phyloP scores from a whole-genome alignment of 92 coral and sea anemone species.

The Siderastrea siderea region DNA sequence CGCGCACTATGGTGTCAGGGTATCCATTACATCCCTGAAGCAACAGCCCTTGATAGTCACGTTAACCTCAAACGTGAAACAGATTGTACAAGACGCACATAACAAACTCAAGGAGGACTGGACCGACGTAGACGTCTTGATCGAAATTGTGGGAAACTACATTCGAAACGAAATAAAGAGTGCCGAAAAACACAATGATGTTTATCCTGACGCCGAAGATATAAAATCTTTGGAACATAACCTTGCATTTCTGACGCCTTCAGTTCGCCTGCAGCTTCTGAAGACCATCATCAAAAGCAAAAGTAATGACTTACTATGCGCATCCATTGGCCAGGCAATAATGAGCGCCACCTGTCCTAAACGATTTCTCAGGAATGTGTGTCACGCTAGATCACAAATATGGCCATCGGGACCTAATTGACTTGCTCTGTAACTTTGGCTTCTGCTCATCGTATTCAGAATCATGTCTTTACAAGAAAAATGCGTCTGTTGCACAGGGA shows the following conservation, averaged over 20 bases:
- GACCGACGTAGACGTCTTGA: no score
- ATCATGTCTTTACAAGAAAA: neutral
- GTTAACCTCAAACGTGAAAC: no score
- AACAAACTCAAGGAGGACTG: no score
- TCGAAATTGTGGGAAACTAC: no score
- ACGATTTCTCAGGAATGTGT: conserved; percentile 11
- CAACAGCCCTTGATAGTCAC: no score
- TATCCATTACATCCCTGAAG: no score
- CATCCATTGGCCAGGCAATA: conserved; percentile 40
- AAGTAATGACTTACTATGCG: neutral
- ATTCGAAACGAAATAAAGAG: conserved; percentile 11
- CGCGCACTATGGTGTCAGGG: no score
- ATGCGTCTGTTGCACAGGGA: conserved; percentile 8
- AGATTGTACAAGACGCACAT: no score
- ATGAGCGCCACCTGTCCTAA: conserved; percentile 40
- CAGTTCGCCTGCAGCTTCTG: conserved; percentile 29
- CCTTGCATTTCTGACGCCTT: conserved; percentile 21
- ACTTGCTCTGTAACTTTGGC: conserved; percentile 22
- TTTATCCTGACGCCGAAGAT: neutral
- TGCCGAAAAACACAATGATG: conserved; percentile 29
- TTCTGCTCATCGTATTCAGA: conserved; percentile 47
- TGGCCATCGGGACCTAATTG: conserved; percentile 41
- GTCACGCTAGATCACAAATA: conserved; percentile 21
- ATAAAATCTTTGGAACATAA: conserved; percentile 33
- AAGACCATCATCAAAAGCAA: no score